phyloP scores from a whole-genome alignment of 2,888 invertebrate species.

The Eurois occulta region DNA sequence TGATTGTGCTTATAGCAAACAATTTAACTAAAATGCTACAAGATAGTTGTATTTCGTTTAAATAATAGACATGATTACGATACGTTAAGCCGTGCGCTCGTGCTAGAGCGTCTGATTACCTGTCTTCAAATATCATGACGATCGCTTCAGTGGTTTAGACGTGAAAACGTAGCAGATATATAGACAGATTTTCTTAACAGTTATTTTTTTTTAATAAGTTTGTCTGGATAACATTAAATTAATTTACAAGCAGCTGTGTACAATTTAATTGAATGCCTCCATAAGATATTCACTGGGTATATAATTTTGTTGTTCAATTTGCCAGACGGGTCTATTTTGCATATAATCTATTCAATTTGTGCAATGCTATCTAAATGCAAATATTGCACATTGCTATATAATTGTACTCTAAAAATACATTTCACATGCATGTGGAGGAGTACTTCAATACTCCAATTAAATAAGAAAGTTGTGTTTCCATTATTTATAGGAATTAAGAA shows the following conservation, averaged over 20 bases:
- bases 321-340: neutral
- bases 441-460: neutral
- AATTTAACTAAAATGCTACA: too few species aligned
- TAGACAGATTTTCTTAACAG: neutral
- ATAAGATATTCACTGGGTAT: neutral
- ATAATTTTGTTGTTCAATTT: conserved; percentile 13
- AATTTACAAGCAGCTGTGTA: neutral
- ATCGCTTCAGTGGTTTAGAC: neutral
- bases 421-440: too few species aligned
- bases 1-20: too few species aligned
- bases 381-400: neutral
- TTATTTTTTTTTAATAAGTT: neutral
- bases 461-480: neutral
- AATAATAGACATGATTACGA: too few species aligned
- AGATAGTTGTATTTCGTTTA: too few species aligned
- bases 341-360: conserved; percentile 26
- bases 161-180: neutral
- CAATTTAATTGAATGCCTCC: neutral
- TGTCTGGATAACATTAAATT: neutral
- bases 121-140: neutral
- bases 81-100: too few species aligned
- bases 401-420: neutral
- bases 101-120: neutral
- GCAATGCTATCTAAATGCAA: conserved; percentile 29
- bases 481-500: neutral